Percentiles rank a stretch among this genome's conserved stretches.
Evolutionary conservation across 1,140 invertebrate species (phyloP).

Genomic region (Lysiphlebus fabarum): DNA sequence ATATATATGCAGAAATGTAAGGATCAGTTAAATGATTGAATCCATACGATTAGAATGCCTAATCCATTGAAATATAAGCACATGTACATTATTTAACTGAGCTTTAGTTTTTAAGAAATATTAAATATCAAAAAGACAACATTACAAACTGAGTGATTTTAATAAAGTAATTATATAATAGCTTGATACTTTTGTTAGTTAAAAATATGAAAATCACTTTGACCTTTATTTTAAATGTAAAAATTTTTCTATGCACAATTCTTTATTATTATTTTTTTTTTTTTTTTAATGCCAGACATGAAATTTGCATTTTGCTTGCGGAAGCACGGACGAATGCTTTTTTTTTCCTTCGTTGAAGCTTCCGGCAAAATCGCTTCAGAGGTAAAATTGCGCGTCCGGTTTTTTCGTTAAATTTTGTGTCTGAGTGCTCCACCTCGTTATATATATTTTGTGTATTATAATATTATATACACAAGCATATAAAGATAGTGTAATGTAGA

Average conservation of each 20-base stretch:
- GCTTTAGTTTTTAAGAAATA: too few relatives aligned
- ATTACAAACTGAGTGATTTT: too few relatives aligned
- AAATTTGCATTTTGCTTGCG: conserved; percentile 39
- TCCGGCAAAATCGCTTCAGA: conserved; percentile 33
- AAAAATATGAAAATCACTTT: not conserved
- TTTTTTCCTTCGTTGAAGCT: conserved; percentile 22
- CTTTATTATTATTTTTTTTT: too few relatives aligned
- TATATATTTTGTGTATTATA: too few relatives aligned
- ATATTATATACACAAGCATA: conserved; percentile 15
- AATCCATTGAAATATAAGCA: too few relatives aligned
- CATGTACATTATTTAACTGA: too few relatives aligned
- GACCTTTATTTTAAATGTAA: not conserved
- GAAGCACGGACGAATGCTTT: conserved; percentile 36
- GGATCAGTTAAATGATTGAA: conserved; percentile 21
- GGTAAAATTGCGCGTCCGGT: conserved; percentile 41
- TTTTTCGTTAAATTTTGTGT: conserved; percentile 35
- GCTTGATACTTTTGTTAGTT: not conserved
- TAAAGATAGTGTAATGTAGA: too few relatives aligned
- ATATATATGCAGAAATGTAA: too few relatives aligned
- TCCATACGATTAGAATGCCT: conserved; percentile 22
- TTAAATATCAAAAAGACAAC: too few relatives aligned
- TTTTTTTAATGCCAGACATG: not conserved
- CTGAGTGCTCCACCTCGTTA: conserved; percentile 24
- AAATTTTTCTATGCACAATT: too few relatives aligned
- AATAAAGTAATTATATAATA: not conserved